Evolutionary conservation across 2,888 invertebrate species (phyloP), one percentile per base, ranked within the genome.

Genomic region (Antitype chi): DNA sequence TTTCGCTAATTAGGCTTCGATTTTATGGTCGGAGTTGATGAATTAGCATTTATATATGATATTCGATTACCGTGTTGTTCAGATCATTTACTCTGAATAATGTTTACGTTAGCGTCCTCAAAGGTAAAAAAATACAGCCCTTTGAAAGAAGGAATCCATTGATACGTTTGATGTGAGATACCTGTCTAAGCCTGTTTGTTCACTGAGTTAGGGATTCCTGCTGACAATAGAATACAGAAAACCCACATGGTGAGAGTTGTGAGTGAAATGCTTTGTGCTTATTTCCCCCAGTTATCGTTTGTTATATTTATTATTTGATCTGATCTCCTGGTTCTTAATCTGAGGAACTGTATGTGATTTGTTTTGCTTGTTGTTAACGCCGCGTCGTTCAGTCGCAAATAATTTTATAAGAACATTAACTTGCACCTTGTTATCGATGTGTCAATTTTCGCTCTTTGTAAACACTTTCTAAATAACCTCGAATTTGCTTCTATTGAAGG

Each of bases 171-270:
- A 85, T 81, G 72, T 74, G 69, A 72, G 80, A 76, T 78, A 85
- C 85, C 85, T 85, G 85, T 84, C 73, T 84, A 73, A 85, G 80
- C 80, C 80, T 76, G 79, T 85, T 85, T 85, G 85, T 85, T 84
- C 78, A 78, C 66, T 64, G 80, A 80, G 81, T 85, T 84, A 81
- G 72, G 84, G 78, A 83, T 87, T 80, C 83, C 63, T 72, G 87
- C 86, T 87, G 83, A 86, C 87, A 86, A 87, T 84, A 81, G 86
- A 80, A 80, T 76, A 80, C 70, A 70, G 73, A 75, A 81, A 81
- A 71, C 82, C 85, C 84, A 82, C 80, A 76, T 76, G 76, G 84
- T 78, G 59, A 63, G 73, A 70, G 70, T 74, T 71, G 84, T 57
- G 71, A 77, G 71, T 62, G 64, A 77, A 82, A 78, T 55, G 60